phyloP scores from a whole-genome alignment of 1,140 invertebrate genomes.

The Diorhabda sublineata region DNA sequence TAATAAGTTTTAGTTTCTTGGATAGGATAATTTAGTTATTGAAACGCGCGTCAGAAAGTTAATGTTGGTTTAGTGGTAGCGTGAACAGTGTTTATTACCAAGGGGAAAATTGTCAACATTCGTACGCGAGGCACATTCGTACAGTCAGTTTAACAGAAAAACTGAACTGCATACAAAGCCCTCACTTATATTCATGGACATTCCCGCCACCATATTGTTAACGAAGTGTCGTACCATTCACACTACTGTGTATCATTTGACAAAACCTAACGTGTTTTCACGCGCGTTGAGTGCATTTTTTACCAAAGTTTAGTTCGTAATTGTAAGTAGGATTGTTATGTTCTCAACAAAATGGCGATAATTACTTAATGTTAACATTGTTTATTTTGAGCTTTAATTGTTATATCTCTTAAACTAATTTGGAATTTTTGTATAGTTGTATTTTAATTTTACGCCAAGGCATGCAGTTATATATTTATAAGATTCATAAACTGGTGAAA shows the following conservation, averaged over 20 bases:
- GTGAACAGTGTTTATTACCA: no score
- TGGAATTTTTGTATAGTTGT: neutral
- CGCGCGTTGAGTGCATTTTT: slow-evolving; percentile 4
- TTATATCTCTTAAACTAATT: slow-evolving; percentile 6
- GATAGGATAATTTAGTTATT: no score
- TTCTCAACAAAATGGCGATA: slow-evolving; percentile 5
- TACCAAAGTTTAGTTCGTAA: neutral
- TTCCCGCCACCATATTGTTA: neutral
- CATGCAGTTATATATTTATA: neutral
- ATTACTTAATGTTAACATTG: neutral
- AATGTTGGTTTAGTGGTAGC: no score
- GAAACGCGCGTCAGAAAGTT: no score
- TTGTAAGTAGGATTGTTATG: slow-evolving; percentile 4
- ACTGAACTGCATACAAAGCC: slow-evolving; percentile 4
- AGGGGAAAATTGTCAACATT: slow-evolving; percentile 6
- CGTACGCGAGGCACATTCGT: slow-evolving; percentile 1
- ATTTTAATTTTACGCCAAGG: neutral
- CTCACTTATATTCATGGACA: neutral
- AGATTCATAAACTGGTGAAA: slow-evolving; percentile 31
- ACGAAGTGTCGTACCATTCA: neutral
- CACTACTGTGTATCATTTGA: neutral
- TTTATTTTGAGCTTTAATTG: neutral
- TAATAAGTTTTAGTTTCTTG: no score
- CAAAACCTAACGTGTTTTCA: neutral
- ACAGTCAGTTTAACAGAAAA: slow-evolving; percentile 9